phyloP scores from a whole-genome alignment of 2,113 vertebrate species.

The Lichenostomus cassidix region DNA sequence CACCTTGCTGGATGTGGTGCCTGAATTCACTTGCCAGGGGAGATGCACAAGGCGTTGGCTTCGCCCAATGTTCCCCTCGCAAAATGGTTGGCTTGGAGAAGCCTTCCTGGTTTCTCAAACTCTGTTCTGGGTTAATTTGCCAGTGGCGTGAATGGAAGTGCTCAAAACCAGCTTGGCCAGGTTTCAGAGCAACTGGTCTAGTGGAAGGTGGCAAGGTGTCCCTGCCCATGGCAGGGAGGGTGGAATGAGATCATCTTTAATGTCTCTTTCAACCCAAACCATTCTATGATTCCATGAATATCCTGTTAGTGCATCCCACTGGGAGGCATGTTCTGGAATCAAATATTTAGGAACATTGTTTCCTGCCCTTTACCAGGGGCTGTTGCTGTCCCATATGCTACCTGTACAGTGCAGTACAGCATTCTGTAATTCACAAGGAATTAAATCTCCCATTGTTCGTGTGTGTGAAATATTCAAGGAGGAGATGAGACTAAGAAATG shows the following conservation, averaged over 20 bases:
- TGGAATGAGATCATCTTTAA: background rate
- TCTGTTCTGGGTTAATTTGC: background rate
- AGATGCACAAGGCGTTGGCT: fast-evolving
- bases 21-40: fast-evolving
- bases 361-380: background rate
- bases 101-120: background rate
- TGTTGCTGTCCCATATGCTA: fast-evolving
- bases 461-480: fast-evolving
- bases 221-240: background rate
- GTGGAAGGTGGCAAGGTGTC: background rate
- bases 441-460: fast-evolving
- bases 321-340: background rate
- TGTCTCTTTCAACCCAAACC: background rate
- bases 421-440: background rate
- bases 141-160: background rate
- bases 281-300: too few species aligned
- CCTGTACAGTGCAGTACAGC: fast-evolving
- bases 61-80: fast-evolving
- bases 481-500: background rate
- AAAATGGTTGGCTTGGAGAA: background rate
- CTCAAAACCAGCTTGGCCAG: background rate
- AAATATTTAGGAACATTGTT: background rate
- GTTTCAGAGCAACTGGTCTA: background rate
- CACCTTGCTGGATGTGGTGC: fast-evolving
- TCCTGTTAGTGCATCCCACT: fast-evolving